Evolutionary conservation across 2,888 invertebrate genomes (phyloP).

Genomic region (Cryptus viduatorius): DNA sequence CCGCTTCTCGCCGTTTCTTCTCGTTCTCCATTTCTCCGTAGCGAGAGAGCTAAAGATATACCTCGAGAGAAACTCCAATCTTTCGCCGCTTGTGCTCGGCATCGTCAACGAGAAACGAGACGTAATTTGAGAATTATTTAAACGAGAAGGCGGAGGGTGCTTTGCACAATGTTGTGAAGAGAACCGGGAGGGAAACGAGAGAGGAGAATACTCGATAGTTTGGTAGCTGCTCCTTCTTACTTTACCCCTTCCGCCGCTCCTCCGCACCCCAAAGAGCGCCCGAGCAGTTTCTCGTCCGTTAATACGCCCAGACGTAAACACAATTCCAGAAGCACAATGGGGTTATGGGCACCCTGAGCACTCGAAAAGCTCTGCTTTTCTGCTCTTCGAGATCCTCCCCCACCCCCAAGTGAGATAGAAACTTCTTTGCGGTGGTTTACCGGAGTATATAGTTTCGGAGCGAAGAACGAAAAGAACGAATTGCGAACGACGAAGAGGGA

Average conservation of each 20-base stretch:
- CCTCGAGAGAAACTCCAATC: conserved; percentile 46
- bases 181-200: conserved; percentile 20
- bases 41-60: conserved; percentile 38
- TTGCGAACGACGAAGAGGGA: not conserved
- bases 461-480: not conserved
- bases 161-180: conserved; percentile 12
- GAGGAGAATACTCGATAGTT: conserved; percentile 39
- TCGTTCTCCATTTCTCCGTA: conserved; percentile 24
- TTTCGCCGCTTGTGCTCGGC: conserved; percentile 35
- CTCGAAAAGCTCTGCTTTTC: conserved; percentile 45
- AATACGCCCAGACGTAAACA: conserved; percentile 78
- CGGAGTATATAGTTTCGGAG: not conserved
- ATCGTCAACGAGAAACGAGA: conserved; percentile 64
- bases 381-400: conserved; percentile 9
- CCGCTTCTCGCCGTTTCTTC: no score
- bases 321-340: conserved; percentile 78
- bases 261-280: no score
- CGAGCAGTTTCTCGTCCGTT: conserved; percentile 72
- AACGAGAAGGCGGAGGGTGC: conserved; percentile 67
- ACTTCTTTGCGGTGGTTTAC: conserved; percentile 1
- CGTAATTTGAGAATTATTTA: conserved; percentile 80
- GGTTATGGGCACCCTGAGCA: conserved; percentile 71
- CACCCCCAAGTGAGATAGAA: conserved; percentile 49
- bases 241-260: no score
- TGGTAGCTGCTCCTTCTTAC: conserved; percentile 47